These are phyloP conservation scores for Australoheros scitulus DNA, from an alignment of 2,113 vertebrate genomes.

Conservation along the genomic window DNA sequence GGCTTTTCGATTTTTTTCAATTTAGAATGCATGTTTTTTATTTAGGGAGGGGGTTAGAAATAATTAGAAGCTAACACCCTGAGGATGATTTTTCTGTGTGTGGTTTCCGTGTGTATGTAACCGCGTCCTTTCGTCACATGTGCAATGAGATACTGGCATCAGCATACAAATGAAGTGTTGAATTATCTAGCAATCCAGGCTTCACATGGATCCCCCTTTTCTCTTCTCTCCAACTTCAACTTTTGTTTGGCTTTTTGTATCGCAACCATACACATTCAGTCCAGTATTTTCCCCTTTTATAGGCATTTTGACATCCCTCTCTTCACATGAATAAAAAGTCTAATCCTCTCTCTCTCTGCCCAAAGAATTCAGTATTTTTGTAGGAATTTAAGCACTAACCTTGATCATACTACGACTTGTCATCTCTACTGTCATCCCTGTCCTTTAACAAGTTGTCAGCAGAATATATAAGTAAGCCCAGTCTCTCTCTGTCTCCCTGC, in stretches of 20 bases:
- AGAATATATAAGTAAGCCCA: slow-evolving; percentile 52
- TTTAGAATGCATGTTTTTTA: slow-evolving; percentile 18
- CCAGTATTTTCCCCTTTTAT: slow-evolving; percentile 31
- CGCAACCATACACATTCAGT: slow-evolving; percentile 7
- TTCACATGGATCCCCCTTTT: slow-evolving; percentile 1
- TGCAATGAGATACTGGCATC: slow-evolving; percentile 35
- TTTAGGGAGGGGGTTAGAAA: not conserved
- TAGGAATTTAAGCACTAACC: slow-evolving; percentile 47
- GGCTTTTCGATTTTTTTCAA: slow-evolving; percentile 7
- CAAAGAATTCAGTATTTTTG: slow-evolving; percentile 34
- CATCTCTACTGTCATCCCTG: slow-evolving; percentile 53
- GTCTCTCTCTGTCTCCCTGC: slow-evolving; percentile 15
- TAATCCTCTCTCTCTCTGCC: slow-evolving; percentile 44
- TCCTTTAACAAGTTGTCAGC: slow-evolving; percentile 45
- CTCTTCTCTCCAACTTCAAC: not conserved
- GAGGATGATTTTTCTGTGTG: not conserved
- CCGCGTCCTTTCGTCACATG: slow-evolving; percentile 34
- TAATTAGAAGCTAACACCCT: slow-evolving; percentile 46
- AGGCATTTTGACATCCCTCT: slow-evolving; percentile 12
- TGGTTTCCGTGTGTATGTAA: not conserved
- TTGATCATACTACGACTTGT: slow-evolving; percentile 63
- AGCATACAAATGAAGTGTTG: slow-evolving; percentile 41
- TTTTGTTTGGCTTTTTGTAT: slow-evolving; percentile 9
- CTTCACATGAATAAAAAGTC: slow-evolving; percentile 38
- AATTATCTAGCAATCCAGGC: not conserved